Percentiles rank a stretch among this genome's conserved stretches.
phyloP scores from a whole-genome alignment of 2,113 vertebrate genomes.

The Aix galericulata region DNA sequence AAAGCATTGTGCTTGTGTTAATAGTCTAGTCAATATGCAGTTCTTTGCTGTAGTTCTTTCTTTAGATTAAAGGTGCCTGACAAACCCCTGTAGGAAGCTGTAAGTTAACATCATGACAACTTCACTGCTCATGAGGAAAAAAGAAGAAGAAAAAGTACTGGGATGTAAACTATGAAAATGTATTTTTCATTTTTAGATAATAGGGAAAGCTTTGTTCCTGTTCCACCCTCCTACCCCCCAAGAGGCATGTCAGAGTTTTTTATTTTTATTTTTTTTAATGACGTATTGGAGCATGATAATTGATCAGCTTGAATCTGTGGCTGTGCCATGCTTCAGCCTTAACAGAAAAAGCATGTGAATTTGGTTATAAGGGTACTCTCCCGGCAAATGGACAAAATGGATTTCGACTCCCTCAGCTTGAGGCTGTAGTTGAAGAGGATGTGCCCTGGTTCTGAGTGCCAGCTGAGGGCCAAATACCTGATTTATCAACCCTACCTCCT shows the following conservation, averaged over 20 bases:
- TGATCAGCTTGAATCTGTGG: not conserved
- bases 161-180: not conserved
- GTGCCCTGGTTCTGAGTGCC: not conserved
- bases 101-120: not conserved
- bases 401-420: not conserved
- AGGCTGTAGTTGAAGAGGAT: not conserved
- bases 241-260: not conserved
- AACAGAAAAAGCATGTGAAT: not conserved
- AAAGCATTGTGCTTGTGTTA: not conserved
- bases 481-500: not conserved
- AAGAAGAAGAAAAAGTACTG: not conserved
- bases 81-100: not conserved
- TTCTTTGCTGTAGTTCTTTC: not conserved
- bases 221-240: fast-evolving
- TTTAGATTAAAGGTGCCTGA: constrained; percentile 3
- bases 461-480: not conserved
- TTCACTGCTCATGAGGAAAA: not conserved
- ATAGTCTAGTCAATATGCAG: not conserved
- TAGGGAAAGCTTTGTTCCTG: not conserved
- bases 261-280: not conserved
- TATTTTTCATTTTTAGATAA: constrained; percentile 3
- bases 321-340: not conserved
- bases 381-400: not conserved
- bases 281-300: not conserved
- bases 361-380: not conserved